Evolutionary conservation across 2,888 invertebrate species (phyloP).

Genomic region (Belgica antarctica): DNA sequence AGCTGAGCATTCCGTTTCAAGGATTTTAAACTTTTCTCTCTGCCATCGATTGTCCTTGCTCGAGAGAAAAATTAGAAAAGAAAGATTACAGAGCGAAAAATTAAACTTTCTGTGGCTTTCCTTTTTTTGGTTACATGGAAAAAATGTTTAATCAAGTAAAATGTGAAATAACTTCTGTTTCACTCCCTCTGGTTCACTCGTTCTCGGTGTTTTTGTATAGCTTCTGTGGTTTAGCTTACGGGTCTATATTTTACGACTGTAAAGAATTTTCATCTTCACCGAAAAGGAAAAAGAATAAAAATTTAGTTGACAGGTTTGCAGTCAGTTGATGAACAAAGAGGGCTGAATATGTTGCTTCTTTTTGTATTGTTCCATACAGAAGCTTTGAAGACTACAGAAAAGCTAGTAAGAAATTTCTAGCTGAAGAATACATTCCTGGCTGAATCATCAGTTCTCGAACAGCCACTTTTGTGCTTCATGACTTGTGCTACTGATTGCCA

Average conservation of each 20-base stretch:
- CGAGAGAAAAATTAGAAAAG: background rate
- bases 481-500: no score
- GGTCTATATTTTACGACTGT: slow-evolving; percentile 31
- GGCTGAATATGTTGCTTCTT: no score
- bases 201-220: slow-evolving; percentile 18
- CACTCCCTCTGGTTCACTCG: background rate
- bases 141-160: slow-evolving; percentile 32
- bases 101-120: slow-evolving; percentile 25
- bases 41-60: background rate
- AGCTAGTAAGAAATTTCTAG: no score
- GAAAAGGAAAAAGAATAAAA: background rate
- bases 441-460: no score
- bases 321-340: no score
- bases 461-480: no score
- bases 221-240: slow-evolving; percentile 35
- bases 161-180: background rate
- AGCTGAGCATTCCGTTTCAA: background rate
- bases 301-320: no score
- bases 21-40: background rate
- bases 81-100: background rate
- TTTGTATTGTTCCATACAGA: no score
- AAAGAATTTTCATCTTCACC: slow-evolving; percentile 12
- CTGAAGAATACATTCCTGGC: no score
- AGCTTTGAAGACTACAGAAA: no score
- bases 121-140: slow-evolving; percentile 7